These are phyloP conservation scores for Gnathochromis pfefferi DNA, from an alignment of 2,113 vertebrate species.

Conservation along the genomic window DNA sequence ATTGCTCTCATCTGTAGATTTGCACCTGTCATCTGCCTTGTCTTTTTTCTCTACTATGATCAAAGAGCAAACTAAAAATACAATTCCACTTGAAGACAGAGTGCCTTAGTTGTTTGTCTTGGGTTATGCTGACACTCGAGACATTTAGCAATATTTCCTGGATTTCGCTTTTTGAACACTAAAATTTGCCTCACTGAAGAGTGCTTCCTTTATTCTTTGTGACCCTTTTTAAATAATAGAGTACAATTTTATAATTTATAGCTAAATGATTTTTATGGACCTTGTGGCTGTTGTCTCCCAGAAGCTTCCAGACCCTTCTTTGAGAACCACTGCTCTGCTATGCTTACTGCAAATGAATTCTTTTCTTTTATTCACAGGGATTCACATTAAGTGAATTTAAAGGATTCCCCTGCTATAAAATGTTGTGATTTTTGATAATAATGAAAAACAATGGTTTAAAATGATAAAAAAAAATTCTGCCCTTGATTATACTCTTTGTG, in stretches of 20 bases:
- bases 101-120: background rate
- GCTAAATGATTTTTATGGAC: background rate
- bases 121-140: background rate
- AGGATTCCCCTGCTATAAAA: background rate
- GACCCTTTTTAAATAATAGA: background rate
- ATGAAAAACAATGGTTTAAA: background rate
- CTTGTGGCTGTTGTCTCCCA: background rate
- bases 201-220: background rate
- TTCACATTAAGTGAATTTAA: background rate
- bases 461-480: background rate
- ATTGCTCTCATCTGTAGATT: background rate
- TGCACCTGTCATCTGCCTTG: background rate
- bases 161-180: background rate
- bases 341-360: accelerated
- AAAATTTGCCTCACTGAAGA: background rate
- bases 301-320: background rate
- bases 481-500: background rate
- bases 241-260: background rate
- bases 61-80: background rate
- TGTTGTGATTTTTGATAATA: background rate
- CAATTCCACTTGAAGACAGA: background rate
- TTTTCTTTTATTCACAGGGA: background rate
- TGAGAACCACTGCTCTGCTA: background rate
- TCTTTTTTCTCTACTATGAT: background rate
- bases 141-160: background rate